Conservation (phyloP, 1,140 invertebrate species). For the Amphibalanus amphitrite region DNA sequence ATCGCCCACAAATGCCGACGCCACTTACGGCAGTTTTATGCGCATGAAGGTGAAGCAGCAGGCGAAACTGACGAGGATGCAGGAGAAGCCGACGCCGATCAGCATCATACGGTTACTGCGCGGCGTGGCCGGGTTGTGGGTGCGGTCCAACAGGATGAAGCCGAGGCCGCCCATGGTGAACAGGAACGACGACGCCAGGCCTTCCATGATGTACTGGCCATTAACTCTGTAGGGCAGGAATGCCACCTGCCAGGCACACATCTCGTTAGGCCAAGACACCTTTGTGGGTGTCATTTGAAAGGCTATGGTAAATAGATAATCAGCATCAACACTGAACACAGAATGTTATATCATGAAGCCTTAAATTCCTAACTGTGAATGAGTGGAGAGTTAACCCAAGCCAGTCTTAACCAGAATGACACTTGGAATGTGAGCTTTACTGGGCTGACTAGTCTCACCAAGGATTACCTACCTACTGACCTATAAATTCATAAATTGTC, state of each 20-base stretch:
- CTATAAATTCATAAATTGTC: too few species aligned
- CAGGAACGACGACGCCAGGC: constrained; percentile 86
- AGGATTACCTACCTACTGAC: too few species aligned
- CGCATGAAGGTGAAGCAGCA: constrained; percentile 97
- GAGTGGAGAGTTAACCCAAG: constrained; percentile 10
- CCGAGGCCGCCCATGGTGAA: constrained; percentile 90
- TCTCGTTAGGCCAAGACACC: background rate
- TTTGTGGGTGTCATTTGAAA: too few species aligned
- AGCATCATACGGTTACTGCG: constrained; percentile 82
- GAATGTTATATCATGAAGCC: too few species aligned
- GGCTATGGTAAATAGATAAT: constrained; percentile 7
- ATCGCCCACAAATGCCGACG: too few species aligned
- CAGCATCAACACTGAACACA: background rate
- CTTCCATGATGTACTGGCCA: constrained; percentile 98
- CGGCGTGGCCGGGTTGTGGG: constrained; percentile 75
- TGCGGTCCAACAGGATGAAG: constrained; percentile 89
- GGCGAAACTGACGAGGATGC: constrained; percentile 83
- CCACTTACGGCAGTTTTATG: constrained; percentile 81
- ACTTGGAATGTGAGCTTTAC: too few species aligned
- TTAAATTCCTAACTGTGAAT: constrained; percentile 8
- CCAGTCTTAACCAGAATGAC: too few species aligned
- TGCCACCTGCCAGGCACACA: constrained; percentile 46
- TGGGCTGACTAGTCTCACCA: too few species aligned
- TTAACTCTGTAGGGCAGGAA: constrained; percentile 98
- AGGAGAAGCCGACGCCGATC: constrained; percentile 59